Base-by-base conservation (phyloP, 2,888 invertebrate genomes). In the Phortica okadai region DNA sequence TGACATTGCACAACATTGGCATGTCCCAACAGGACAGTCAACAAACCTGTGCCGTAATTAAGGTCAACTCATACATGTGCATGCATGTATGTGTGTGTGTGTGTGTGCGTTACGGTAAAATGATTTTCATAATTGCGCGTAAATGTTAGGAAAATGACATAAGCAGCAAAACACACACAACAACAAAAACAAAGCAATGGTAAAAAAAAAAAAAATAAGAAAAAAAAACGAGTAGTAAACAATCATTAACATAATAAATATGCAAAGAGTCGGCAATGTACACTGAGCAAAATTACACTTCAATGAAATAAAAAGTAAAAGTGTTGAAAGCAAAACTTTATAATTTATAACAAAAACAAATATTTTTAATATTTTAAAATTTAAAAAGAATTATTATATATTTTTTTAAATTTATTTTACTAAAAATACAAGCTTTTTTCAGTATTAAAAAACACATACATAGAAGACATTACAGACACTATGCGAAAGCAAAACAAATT, bases 21-120 rank as follows among this genome's bases (percentile, higher is more conserved):
- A n/a, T 21, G 74, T 74, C 64, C 76, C 73, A 56, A 76, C 74
- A 75, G 16, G 59, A 59, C 74, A 76, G 59, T 62, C 74, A 76
- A 67, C 79, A 76, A 50, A 75, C 64, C 67, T n/a, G 42, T 6
- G 77, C 42, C 74, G 81, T 81, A 83, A 83, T 83, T 83, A 83
- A 77, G 83, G 83, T 80, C 84, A 83, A 80, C 76, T 67, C 77
- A 78, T 79, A 74, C 73, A 16, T 21, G 59, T 59, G 50, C 10
- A 8, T 50, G 50, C 50, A 8, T 50, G 10, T 50, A 6, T 50
- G 50, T 50, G 50, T 50, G 50, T 50, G 1, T 50, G 50, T 50
- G 50, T 50, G 50, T 50, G 50, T 50, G 8, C 14, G 50, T 50
- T 14, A 50, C 14, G 14, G 8, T 50, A 8, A 50, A 59, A 59